phyloP scores from a whole-genome alignment of 2,797 vertebrate genomes.

The Micropoecilia bifurca region DNA sequence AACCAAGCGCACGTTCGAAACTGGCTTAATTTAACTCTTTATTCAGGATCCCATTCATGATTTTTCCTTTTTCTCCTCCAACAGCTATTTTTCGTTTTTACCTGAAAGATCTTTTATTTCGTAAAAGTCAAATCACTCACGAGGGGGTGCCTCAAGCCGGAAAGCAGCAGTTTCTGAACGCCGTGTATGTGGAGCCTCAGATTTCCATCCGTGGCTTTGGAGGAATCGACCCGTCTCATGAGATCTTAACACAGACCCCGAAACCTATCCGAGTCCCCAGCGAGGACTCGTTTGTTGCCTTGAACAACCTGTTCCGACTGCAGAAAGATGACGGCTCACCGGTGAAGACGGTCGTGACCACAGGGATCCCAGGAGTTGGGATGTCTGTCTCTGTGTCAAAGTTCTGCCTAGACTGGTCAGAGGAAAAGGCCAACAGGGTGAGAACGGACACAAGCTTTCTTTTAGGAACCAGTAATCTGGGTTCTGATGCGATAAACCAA shows the following conservation, averaged over 20 bases:
- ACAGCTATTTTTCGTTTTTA: conserved; percentile 63
- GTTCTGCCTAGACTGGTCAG: conserved; percentile 77
- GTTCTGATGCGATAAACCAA: neutral
- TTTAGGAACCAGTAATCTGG: neutral
- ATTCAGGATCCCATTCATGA: neutral
- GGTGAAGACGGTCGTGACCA: conserved; percentile 74
- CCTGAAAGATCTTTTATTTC: conserved; percentile 43
- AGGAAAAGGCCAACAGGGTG: conserved; percentile 59
- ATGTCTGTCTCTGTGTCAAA: conserved; percentile 68
- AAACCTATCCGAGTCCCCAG: conserved; percentile 16
- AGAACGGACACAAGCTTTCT: conserved; percentile 6
- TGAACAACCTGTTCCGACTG: conserved; percentile 70
- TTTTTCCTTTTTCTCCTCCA: conserved; percentile 3
- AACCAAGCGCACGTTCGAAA: neutral
- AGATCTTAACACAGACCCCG: conserved; percentile 10
- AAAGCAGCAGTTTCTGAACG: conserved; percentile 58
- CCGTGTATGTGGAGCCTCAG: conserved; percentile 68
- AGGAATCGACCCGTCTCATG: conserved; percentile 64
- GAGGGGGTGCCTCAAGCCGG: conserved; percentile 76
- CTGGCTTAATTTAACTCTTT: neutral
- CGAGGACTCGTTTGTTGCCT: conserved; percentile 32
- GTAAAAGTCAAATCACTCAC: conserved; percentile 54
- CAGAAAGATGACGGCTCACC: conserved; percentile 16
- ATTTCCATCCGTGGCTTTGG: conserved; percentile 55
- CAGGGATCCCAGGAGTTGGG: conserved; percentile 76